Base-by-base conservation (phyloP, 2,888 invertebrate genomes). In the Cerceris ruficornis region DNA sequence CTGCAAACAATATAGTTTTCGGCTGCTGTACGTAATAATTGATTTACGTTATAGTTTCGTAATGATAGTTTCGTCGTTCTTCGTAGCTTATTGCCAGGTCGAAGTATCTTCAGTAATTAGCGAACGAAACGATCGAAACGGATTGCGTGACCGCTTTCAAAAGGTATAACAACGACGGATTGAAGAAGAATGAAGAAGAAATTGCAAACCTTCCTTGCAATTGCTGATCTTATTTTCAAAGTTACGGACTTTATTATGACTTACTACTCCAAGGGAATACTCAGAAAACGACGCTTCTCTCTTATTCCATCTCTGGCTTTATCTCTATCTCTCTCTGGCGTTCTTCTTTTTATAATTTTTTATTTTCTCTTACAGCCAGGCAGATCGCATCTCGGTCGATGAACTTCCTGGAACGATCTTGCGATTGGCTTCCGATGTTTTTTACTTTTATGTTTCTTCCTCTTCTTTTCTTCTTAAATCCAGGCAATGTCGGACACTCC, bases 331-430 rank as follows among this genome's bases (percentile, higher is more conserved):
- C 75, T 39, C 13, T 67, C 64, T 50, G 61, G 58, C 59, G 74
- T 61, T 46, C 64, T 42, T 77, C 70, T 81, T 78, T 82, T 82
- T 78, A 67, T 75, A 57, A 83, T 79, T 80, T 80, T 82, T 80
- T 83, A 60, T 75, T 82, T 75, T 70, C 73, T 71, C 74, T 80
- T 67, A 58, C 80, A 72, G 66, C 54, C 73, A 80, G 75, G 65
- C 76, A 69, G 83, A 79, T 81, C 83, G 77, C 73, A 81, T 76
- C 81, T 68, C 84, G 84, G 84, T 85, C 84, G 75, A 83, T 83
- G 83, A 85, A 85, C 84, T 84, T 85, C 77, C 81, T 76, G 84
- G 84, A 85, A 85, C 84, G 77, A 84, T 84, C 81, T 83, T 77
- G 75, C 78, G 78, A 84, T 85, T 82, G 84, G 81, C 80, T 77